Base-by-base conservation (phyloP, 2,888 invertebrate species). In the Acanthopleura granulata region DNA sequence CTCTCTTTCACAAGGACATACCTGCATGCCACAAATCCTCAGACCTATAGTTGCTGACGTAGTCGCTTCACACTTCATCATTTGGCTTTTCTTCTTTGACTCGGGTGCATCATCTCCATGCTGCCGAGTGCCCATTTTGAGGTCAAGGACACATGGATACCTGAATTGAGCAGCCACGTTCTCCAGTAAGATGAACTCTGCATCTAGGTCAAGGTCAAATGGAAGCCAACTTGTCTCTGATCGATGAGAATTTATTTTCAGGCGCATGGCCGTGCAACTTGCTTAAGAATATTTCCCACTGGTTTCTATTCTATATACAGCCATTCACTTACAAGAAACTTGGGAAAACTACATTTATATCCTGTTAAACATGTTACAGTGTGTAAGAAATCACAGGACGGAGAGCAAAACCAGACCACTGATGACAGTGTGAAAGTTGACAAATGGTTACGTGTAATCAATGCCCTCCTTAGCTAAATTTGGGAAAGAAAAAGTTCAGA, bases 51-150 rank as follows among this genome's bases (percentile, higher is more conserved):
- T 89, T 75, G 90, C 89, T 49, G 92, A 92, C 30, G 93, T 93
- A 0, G 92, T 91, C 70, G 85, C 87, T 51, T 90, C 90, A 79
- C 92, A 92, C 85, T 92, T 92, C 62, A 88, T 89, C 80, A 90
- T 91, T 82, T 92, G 92, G 74, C 91, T 90, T 71, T 88, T 86
- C 73, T 90, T 90, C 83, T 93, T 93, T 49, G 91, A 89, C 40
- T 91, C 90, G 0, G 91, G 87, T 18, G 92, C 92, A 78, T 91
- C 91, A 83, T 93, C 92, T 4, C 92, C 92, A 83, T 93, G 92
- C 79, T 92, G 92, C 30, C 92, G 85, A 3, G 92, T 92, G 18
- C 93, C 93, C 92, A 93, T 92, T 85, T 93, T 93, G 74, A 93
- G 87, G 82, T 93, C 93, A 74, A 93, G 87, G 27, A 93, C 91